A percentile compares a stretch with the other conserved stretches of the same genome.
Conservation (phyloP, 2,113 vertebrate genomes). For the Ctenodactylus gundi region DNA sequence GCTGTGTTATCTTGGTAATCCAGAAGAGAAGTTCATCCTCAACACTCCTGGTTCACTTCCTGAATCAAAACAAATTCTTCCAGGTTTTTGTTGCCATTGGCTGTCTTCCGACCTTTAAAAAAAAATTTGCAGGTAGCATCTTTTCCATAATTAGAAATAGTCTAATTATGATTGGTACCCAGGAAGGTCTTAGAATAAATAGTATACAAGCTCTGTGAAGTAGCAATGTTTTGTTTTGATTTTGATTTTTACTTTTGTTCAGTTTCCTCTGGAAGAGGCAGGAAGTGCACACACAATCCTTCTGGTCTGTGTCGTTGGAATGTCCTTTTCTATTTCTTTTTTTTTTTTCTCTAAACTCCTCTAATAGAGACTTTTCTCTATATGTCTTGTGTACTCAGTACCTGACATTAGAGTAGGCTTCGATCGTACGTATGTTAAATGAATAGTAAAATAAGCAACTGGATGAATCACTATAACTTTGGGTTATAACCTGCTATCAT, state of each 20-base stretch:
- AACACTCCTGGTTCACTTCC: neutral
- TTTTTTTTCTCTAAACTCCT: neutral
- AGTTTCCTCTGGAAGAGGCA: neutral
- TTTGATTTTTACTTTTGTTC: no score
- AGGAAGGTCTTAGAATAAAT: neutral
- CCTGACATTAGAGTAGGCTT: neutral
- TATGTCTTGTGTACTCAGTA: neutral
- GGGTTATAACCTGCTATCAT: neutral
- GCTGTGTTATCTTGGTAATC: neutral
- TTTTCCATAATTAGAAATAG: neutral
- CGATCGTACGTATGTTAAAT: neutral
- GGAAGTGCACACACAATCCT: neutral
- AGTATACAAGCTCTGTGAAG: neutral
- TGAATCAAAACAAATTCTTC: neutral
- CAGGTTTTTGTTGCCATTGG: neutral
- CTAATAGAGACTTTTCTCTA: neutral
- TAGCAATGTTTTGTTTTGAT: neutral
- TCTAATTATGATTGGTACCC: neutral
- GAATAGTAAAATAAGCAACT: neutral
- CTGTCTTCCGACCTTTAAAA: neutral
- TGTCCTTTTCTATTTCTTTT: neutral
- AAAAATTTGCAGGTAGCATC: neutral
- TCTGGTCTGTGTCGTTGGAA: neutral
- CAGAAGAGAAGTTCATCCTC: neutral
- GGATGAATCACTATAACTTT: neutral